Base-by-base conservation (phyloP, 2,113 vertebrate genomes). In the Riparia riparia region DNA sequence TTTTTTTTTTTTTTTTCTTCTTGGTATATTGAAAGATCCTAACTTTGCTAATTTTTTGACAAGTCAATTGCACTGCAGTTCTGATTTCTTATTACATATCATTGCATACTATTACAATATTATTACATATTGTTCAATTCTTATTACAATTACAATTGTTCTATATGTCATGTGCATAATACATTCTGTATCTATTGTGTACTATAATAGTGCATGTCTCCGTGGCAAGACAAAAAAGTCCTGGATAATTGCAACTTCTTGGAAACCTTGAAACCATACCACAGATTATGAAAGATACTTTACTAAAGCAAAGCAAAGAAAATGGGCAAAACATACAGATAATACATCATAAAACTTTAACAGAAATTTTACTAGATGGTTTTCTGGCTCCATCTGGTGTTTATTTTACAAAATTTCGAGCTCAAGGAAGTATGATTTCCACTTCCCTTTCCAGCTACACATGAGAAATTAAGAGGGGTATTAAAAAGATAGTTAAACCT, bases 301-400 rank as follows among this genome's bases (percentile, higher is more conserved):
- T 31, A 37, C 9, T 26, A 42, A 81, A 37, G 12, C 14, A 63
- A 63, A 64, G 14, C 32, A 49, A 74, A 87, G 17, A 11, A 86
- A 66, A 58, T 24, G 6, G 17, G 9, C 22, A 86, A 91, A 79
- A 65, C 24, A 3, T 16, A 29, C 26, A 12, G 12, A 39, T 29
- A 73, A 49, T 87, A 50, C 8, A 49, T 9, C 47, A 44, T 5
- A 70, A 65, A 72, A 82, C 0, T 2, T 14, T 41, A 42, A 65
- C 42, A 70, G 20, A 69, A 58, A 32, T 31, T 47, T 63, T 44
- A 80, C 34, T 28, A 56, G 7, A 26, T 71, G 69, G 72, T 54
- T 91, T 66, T 88, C 72, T 94, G 41, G 90, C 94, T 88, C 97
- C 97, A 93, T 94, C 97, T 95, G 31, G 74, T 90, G 96, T 88